Evolutionary conservation across 2,888 invertebrate species (phyloP).

Genomic region (Torymus auratus): DNA sequence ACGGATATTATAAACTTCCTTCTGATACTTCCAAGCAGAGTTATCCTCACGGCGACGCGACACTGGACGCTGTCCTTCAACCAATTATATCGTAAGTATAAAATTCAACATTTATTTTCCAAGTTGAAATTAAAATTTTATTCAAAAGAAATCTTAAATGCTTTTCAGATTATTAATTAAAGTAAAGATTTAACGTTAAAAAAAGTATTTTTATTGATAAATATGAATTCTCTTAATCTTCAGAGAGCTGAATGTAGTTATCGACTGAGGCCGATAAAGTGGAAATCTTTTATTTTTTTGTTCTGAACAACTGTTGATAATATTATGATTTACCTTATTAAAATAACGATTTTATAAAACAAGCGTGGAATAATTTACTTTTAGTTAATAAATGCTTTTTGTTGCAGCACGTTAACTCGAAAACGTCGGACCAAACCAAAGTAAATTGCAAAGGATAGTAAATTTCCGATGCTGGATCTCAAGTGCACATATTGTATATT

Average conservation of each 20-base stretch:
- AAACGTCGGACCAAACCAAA: conserved; percentile 72
- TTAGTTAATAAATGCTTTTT: conserved; percentile 38
- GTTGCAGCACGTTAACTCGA: conserved; percentile 75
- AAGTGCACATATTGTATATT: conserved; percentile 74
- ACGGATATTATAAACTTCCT: conserved; percentile 74
- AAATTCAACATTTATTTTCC: too few relatives aligned
- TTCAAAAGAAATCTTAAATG: too few relatives aligned
- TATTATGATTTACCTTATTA: background rate
- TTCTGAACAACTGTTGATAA: conserved; percentile 11
- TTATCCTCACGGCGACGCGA: conserved; percentile 73
- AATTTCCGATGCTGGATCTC: conserved; percentile 61
- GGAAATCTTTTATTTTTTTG: conserved; percentile 20
- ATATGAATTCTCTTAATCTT: background rate
- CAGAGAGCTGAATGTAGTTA: conserved; percentile 26
- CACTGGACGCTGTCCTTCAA: conserved; percentile 75
- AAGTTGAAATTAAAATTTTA: too few relatives aligned
- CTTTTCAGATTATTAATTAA: too few relatives aligned
- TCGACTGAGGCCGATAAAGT: conserved; percentile 56
- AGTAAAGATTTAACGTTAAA: too few relatives aligned
- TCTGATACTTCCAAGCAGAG: conserved; percentile 71
- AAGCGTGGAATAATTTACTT: background rate
- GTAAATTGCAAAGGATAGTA: conserved; percentile 63
- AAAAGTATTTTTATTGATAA: too few relatives aligned
- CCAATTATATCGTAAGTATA: conserved; percentile 76
- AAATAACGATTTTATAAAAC: background rate